phyloP scores from a whole-genome alignment of 2,888 invertebrate species.

The Nephrocerus scutellatus region DNA sequence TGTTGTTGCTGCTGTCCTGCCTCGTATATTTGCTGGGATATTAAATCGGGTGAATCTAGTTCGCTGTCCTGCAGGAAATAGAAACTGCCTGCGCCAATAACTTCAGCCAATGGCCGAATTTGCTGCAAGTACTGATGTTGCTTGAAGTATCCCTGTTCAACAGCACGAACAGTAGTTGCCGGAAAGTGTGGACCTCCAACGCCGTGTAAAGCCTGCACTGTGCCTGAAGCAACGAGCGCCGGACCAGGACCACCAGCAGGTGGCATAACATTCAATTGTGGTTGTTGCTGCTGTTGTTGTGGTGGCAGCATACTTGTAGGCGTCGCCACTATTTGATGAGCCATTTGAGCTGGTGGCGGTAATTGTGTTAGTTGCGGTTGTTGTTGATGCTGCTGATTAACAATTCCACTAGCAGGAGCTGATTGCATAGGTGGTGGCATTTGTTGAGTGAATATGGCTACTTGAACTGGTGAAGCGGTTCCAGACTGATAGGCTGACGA shows the following conservation, averaged over 20 bases:
- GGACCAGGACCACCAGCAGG: constrained; percentile 25
- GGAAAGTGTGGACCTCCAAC: constrained; percentile 48
- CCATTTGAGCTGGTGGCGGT: constrained; percentile 3
- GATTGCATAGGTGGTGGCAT: constrained; percentile 23
- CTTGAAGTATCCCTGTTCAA: constrained; percentile 59
- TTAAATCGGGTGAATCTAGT: constrained; percentile 71
- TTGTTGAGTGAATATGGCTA: constrained; percentile 26
- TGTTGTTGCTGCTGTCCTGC: constrained; percentile 13
- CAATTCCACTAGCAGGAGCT: too few relatives aligned
- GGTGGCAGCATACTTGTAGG: constrained; percentile 26
- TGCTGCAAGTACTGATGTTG: constrained; percentile 53
- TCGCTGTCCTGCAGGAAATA: constrained; percentile 87
- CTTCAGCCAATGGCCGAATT: constrained; percentile 63
- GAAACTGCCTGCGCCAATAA: constrained; percentile 69
- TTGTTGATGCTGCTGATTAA: constrained; percentile 8
- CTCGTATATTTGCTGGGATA: constrained; percentile 36
- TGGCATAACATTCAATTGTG: constrained; percentile 23
- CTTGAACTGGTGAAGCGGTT: constrained; percentile 36
- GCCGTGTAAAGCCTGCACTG: too few relatives aligned
- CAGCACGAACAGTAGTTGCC: constrained; percentile 56
- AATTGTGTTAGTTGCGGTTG: constrained; percentile 15
- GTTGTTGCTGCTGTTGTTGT: constrained; percentile 30
- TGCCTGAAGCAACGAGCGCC: constrained; percentile 20
- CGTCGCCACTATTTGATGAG: constrained; percentile 1
- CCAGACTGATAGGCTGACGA: constrained; percentile 22